Percentiles rank a stretch among this genome's conserved stretches.
These are phyloP conservation scores for Chamaea fasciata DNA, from an alignment of 2,113 vertebrate species.

Conservation along the genomic window DNA sequence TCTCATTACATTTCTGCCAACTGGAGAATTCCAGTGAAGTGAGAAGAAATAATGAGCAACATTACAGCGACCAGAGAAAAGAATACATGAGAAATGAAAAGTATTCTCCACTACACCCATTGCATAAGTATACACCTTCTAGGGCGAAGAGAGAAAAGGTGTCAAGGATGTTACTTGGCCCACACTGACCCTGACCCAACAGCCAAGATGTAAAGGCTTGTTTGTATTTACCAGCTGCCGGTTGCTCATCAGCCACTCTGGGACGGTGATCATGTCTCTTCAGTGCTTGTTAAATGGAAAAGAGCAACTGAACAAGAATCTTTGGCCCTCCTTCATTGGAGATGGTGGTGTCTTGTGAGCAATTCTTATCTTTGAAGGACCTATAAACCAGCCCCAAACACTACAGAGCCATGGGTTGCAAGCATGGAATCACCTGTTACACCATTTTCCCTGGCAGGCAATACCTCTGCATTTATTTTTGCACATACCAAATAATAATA, in stretches of 20 bases:
- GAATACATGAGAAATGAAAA: not conserved
- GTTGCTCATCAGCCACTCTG: not conserved
- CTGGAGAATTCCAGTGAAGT: slow-evolving; percentile 28
- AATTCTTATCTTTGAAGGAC: not conserved
- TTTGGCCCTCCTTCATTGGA: not conserved
- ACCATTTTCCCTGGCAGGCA: not conserved
- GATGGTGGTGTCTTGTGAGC: not conserved
- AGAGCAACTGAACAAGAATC: not conserved
- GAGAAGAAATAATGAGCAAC: slow-evolving; percentile 30
- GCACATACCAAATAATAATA: not conserved
- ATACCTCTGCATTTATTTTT: not conserved
- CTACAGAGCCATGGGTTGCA: rapidly evolving
- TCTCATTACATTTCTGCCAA: slow-evolving; percentile 53
- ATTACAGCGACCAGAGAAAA: not conserved
- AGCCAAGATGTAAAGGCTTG: not conserved
- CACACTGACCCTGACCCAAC: not conserved
- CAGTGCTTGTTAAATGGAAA: not conserved
- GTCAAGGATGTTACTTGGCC: not conserved
- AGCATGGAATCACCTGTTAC: not conserved
- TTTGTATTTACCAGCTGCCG: not conserved
- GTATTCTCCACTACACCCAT: not conserved
- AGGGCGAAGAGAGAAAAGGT: not conserved
- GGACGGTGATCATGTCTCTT: not conserved
- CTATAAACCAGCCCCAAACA: not conserved
- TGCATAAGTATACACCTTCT: not conserved